Base-by-base conservation (phyloP, 2,113 vertebrate species). In the Microcebus jonahi region DNA sequence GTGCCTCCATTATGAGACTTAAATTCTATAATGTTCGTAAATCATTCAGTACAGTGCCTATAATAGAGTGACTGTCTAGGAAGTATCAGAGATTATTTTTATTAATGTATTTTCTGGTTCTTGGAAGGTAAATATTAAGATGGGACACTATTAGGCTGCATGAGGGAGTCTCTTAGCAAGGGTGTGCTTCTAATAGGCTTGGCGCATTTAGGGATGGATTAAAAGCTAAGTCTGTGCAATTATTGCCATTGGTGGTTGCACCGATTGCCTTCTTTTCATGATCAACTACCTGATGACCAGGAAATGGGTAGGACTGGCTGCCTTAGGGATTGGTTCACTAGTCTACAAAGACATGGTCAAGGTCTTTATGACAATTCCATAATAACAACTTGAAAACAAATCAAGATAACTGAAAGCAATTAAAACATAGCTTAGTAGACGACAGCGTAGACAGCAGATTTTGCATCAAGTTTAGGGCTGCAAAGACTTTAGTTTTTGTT, bases 71-170 rank as follows among this genome's bases (percentile, higher is more conserved):
- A 50, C 25, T 68, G 7, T 76, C 53, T 77, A 83, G 63, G 6
- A 95, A 88, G 63, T 76, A 79, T 10, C 65, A 45, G 59, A 79
- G 14, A 81, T 80, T n/a, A 61, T 12, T 95, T 90, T 84, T 80
- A 68, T 42, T 39, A 85, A 82, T 55, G 21, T 0, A 27, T 76
- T 57, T 90, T 65, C 63, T 81, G n/a, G 48, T 39, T 82, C 10
- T 31, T 83, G 15, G n/a, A 63, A 92, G 42, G 23, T 57, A 36
- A 57, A 5, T 39, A 27, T 42, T 80, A 83, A 68, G 76, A 34
- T 59, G 36, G 5, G 17, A 34, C 4, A 39, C 17, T 50, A 11
- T 73, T n/a, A 91, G 50, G 23, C 1, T 85, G 20, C 8, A 25
- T 10, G 1, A 85, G 77, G 18, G 84, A n/a, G 15, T 48, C 55